phyloP scores from a whole-genome alignment of 2,888 invertebrate genomes.

The Hemithea aestivaria region DNA sequence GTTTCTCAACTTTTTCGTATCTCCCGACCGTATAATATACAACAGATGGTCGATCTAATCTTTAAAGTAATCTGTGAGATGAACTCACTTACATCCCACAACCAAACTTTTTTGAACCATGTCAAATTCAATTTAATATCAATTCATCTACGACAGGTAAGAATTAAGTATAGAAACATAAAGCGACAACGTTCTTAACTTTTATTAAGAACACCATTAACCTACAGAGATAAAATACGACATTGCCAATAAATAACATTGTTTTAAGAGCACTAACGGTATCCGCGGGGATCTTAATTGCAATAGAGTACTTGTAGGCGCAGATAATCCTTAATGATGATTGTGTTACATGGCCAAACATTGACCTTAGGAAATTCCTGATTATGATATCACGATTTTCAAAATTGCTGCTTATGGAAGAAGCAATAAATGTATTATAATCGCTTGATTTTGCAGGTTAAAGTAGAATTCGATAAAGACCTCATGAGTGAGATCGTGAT shows the following conservation, averaged over 20 bases:
- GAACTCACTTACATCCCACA: no score
- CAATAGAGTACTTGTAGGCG: slow-evolving; percentile 7
- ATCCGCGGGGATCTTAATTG: slow-evolving; percentile 19
- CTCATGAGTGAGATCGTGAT: no score
- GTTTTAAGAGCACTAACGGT: slow-evolving; percentile 8
- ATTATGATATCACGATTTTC: no score
- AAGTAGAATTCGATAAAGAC: no score
- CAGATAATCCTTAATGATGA: slow-evolving; percentile 10
- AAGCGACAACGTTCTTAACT: slow-evolving; percentile 2
- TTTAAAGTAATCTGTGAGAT: no score
- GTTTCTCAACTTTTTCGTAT: no score
- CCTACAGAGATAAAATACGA: slow-evolving; percentile 26
- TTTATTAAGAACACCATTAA: slow-evolving; percentile 21
- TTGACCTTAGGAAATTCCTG: neutral
- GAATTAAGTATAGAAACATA: neutral
- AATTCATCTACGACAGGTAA: no score
- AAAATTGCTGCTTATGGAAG: no score
- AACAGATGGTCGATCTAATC: no score
- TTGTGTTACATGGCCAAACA: slow-evolving; percentile 5
- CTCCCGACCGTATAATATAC: no score
- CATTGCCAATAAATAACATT: slow-evolving; percentile 23
- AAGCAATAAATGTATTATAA: no score
- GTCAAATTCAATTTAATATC: neutral
- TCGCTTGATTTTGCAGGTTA: no score
- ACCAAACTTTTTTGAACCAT: slow-evolving; percentile 1